These are phyloP conservation scores for Acleris emargana DNA, from an alignment of 2,888 invertebrate species.

Conservation along the genomic window DNA sequence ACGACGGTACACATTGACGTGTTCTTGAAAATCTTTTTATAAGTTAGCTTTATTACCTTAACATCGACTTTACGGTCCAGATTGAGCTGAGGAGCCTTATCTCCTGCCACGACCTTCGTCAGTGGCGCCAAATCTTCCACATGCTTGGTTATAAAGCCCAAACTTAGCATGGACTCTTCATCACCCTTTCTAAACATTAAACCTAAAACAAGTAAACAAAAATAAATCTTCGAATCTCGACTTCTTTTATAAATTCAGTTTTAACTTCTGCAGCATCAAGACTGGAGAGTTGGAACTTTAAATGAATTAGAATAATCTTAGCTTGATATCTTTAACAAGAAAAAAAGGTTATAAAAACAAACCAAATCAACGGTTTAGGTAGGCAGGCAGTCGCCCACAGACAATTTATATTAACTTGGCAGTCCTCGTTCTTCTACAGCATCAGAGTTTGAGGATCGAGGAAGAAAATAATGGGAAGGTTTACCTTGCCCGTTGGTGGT, in stretches of 20 bases:
- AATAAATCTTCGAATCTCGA: too few relatives aligned
- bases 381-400: too few relatives aligned
- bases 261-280: neutral
- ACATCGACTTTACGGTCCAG: constrained; percentile 86
- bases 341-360: too few relatives aligned
- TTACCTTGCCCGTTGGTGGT: constrained; percentile 72
- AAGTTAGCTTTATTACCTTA: constrained; percentile 57
- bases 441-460: too few relatives aligned
- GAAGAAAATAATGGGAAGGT: neutral
- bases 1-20: too few relatives aligned
- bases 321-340: too few relatives aligned
- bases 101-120: constrained; percentile 86
- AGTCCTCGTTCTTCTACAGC: too few relatives aligned
- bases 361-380: too few relatives aligned
- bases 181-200: constrained; percentile 88
- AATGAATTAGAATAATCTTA: neutral
- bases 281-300: neutral
- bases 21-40: too few relatives aligned
- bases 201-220: constrained; percentile 66
- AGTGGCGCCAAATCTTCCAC: constrained; percentile 92
- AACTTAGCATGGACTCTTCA: constrained; percentile 89
- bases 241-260: neutral
- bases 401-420: too few relatives aligned
- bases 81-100: constrained; percentile 81
- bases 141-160: constrained; percentile 93